Percentiles rank a stretch among this genome's conserved stretches.
These are phyloP conservation scores for Carettochelys insculpta DNA, from an alignment of 2,113 vertebrate genomes.

Conservation along the genomic window DNA sequence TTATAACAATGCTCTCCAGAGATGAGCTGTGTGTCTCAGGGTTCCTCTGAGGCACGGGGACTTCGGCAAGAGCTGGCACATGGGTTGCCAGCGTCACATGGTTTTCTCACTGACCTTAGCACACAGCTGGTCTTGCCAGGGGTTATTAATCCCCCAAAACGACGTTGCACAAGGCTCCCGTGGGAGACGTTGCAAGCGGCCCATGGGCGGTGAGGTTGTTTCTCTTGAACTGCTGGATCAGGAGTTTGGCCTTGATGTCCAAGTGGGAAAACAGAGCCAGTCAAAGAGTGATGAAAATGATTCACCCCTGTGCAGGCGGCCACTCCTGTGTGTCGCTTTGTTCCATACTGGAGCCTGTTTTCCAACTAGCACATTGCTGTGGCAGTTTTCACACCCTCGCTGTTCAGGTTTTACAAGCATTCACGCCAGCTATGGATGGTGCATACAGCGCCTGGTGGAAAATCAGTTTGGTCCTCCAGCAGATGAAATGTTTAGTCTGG, in stretches of 20 bases:
- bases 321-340: not conserved
- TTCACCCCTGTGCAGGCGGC: not conserved
- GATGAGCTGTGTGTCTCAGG: no score
- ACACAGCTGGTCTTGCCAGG: not conserved
- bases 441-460: not conserved
- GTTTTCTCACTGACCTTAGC: not conserved
- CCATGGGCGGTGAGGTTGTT: not conserved
- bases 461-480: not conserved
- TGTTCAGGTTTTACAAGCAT: not conserved
- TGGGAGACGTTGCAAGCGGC: constrained; percentile 9
- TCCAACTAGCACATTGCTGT: not conserved
- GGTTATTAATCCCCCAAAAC: constrained; percentile 5
- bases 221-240: not conserved
- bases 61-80: no score
- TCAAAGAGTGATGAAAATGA: not conserved
- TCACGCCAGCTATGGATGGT: not conserved
- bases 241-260: not conserved
- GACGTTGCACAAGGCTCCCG: constrained; percentile 23
- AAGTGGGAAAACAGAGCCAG: constrained; percentile 8
- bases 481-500: no score
- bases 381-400: constrained; percentile 7
- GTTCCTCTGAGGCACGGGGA: no score
- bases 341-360: constrained; percentile 39
- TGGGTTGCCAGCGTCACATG: not conserved
- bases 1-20: no score